Percentiles rank a stretch among this genome's conserved stretches.
These are phyloP conservation scores for Caenorhabditis wallacei DNA, from an alignment of 2,888 invertebrate species.

Conservation along the genomic window DNA sequence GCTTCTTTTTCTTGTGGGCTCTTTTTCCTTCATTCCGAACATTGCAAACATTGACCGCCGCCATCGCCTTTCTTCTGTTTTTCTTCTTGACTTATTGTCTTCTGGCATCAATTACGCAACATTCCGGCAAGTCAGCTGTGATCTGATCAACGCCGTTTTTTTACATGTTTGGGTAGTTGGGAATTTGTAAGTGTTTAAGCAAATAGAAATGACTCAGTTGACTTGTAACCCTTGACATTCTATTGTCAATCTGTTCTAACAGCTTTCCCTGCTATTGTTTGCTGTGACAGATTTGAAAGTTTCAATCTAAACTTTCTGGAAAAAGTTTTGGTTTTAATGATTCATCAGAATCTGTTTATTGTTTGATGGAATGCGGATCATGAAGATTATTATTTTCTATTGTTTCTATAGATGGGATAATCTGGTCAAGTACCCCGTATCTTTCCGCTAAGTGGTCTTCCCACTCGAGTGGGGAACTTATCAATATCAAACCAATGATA, in stretches of 20 bases:
- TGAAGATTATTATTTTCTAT: too few relatives aligned
- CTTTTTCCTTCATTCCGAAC: conserved; percentile 47
- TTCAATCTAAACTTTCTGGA: background rate
- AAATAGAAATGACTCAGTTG: conserved; percentile 48
- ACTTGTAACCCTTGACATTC: conserved; percentile 5
- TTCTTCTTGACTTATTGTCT: conserved; percentile 23
- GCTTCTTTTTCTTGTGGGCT: conserved; percentile 18
- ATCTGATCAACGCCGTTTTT: conserved; percentile 6
- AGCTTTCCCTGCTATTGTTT: conserved; percentile 8
- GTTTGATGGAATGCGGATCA: too few relatives aligned
- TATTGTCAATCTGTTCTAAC: conserved; percentile 27
- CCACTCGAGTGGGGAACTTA: background rate
- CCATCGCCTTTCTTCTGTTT: conserved; percentile 3
- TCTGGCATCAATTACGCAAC: conserved; percentile 51
- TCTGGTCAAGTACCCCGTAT: conserved; percentile 8
- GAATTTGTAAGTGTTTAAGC: conserved; percentile 37
- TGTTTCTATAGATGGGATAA: conserved; percentile 1
- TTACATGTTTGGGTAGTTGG: conserved; percentile 2
- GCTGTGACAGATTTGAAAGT: background rate
- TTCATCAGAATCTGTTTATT: too few relatives aligned
- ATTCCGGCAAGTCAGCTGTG: conserved; percentile 33
- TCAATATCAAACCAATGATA: background rate
- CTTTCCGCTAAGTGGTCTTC: conserved; percentile 21
- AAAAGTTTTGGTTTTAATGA: too few relatives aligned
- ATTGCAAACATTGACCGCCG: conserved; percentile 58